Evolutionary conservation across 2,113 vertebrate genomes (phyloP).

Genomic region (Ophiodon elongatus): DNA sequence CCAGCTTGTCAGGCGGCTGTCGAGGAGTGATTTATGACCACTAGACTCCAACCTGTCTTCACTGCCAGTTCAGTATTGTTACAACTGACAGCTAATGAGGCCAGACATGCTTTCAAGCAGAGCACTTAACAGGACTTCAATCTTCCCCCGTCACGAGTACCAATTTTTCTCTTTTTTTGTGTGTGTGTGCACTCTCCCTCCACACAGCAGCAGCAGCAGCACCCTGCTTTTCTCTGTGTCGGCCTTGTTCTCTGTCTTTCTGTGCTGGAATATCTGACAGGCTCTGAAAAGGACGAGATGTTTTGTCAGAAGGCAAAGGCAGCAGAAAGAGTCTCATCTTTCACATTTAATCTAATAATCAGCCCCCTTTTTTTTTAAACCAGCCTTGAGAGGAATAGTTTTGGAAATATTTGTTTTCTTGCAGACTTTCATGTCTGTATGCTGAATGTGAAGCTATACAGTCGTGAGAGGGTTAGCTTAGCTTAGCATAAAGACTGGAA

Average conservation of each 20-base stretch:
- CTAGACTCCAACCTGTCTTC: conserved; percentile 93
- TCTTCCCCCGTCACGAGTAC: conserved; percentile 77
- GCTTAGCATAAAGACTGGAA: conserved; percentile 20
- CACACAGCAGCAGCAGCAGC: conserved; percentile 33
- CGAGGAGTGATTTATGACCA: conserved; percentile 96
- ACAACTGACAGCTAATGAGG: conserved; percentile 95
- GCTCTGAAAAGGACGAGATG: conserved; percentile 64
- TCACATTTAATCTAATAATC: conserved; percentile 30
- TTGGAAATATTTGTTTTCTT: not conserved
- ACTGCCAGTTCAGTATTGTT: conserved; percentile 96
- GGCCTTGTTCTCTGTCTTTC: conserved; percentile 73
- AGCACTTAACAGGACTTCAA: conserved; percentile 85
- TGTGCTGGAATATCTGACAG: conserved; percentile 68
- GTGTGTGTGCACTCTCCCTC: conserved; percentile 49
- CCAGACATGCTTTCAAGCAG: conserved; percentile 92
- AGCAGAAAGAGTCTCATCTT: conserved; percentile 32
- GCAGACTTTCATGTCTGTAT: not conserved
- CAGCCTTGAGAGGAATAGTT: not conserved
- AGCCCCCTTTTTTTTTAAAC: not conserved
- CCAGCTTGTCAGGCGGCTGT: conserved; percentile 91
- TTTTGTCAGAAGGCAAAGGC: conserved; percentile 40
- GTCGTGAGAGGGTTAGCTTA: not conserved
- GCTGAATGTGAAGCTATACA: not conserved
- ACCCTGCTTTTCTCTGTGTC: conserved; percentile 62
- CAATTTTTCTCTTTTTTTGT: conserved; percentile 40